Evolutionary conservation across 92 coral and sea anemone genomes (phyloP), one percentile per base, ranked within the genome.

Genomic region (Ricordea florida): DNA sequence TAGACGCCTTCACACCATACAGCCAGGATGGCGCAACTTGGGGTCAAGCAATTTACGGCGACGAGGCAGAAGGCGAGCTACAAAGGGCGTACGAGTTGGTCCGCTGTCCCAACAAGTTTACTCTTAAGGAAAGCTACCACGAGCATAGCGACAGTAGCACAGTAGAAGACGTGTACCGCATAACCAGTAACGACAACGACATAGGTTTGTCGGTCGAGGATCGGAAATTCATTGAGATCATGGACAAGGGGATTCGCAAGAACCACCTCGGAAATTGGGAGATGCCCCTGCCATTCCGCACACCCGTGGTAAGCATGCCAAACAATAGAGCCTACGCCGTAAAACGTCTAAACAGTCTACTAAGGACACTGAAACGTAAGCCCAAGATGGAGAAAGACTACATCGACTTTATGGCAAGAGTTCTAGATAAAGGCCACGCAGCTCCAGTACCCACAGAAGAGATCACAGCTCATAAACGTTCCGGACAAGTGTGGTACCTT

Each of bases 361-460:
- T 62, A 1, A 18, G 35, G 34, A 64, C 76, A 2, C 45, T 77
- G 0, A 49, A 23, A 30, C 35, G 76, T 27, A 77, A 77, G 45
- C 67, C 76, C 0, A 60, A 53, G 47, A 66, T 66, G 76, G 52
- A 78, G 27, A 13, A 28, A 10, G 67, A 78, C 62, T 74, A 76
- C 35, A 9, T 66, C 0, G 80, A 35, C 3, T 57, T 84, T 37
- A 57, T 59, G 83, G 73, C 9, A 32, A 84, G 76, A 17, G 37
- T 67, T 11, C 55, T 75, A 9, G 56, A 84, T n/a, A 36, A 59
- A 8, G 78, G 83, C 44, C 79, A 57, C n/a, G 73, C 74, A 5
- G 20, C 61, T 24, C 65, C 49, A 15, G 84, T 34, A 6, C 47
- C 45, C 18, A 7, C 38, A 9, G 25, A 66, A 24, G 56, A 31